These are phyloP conservation scores for Dipus sagitta DNA, from an alignment of 2,797 vertebrate species.

Conservation along the genomic window DNA sequence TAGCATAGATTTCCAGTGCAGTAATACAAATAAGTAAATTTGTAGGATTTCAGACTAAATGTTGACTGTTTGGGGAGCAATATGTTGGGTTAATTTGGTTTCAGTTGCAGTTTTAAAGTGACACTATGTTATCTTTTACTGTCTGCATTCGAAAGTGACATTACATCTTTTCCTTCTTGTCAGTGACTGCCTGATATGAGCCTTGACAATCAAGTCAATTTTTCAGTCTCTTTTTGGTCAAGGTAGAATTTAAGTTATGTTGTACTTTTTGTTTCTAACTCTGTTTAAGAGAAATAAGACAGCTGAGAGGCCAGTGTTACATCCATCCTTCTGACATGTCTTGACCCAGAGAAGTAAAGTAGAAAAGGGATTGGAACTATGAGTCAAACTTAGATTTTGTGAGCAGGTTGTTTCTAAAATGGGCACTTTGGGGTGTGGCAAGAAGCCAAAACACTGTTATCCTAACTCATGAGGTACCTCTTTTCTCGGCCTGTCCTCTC, in stretches of 20 bases:
- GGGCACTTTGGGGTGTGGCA: constrained; percentile 37
- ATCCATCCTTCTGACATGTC: constrained; percentile 37
- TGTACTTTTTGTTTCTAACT: constrained; percentile 38
- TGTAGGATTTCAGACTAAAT: constrained; percentile 44
- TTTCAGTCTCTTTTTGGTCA: constrained; percentile 19
- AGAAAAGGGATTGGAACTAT: constrained; percentile 40
- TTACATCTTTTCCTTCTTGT: not conserved
- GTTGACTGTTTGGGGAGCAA: not conserved
- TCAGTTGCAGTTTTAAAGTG: constrained; percentile 18
- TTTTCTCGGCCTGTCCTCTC: constrained; percentile 29
- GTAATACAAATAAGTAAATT: constrained; percentile 30
- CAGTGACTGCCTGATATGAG: not conserved
- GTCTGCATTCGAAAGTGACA: constrained; percentile 38
- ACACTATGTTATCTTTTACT: constrained; percentile 36
- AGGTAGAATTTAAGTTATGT: not conserved
- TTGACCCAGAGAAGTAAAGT: constrained; percentile 67
- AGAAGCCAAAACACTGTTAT: constrained; percentile 59
- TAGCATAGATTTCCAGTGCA: not conserved
- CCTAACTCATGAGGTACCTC: constrained; percentile 42
- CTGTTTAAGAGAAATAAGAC: constrained; percentile 38
- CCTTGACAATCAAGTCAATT: constrained; percentile 40
- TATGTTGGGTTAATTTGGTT: not conserved
- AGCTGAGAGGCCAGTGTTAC: constrained; percentile 41
- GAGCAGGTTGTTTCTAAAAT: constrained; percentile 59
- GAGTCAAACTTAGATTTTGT: constrained; percentile 51